Conservation (phyloP, 2,888 invertebrate genomes). For the Isotomurus palustris region DNA sequence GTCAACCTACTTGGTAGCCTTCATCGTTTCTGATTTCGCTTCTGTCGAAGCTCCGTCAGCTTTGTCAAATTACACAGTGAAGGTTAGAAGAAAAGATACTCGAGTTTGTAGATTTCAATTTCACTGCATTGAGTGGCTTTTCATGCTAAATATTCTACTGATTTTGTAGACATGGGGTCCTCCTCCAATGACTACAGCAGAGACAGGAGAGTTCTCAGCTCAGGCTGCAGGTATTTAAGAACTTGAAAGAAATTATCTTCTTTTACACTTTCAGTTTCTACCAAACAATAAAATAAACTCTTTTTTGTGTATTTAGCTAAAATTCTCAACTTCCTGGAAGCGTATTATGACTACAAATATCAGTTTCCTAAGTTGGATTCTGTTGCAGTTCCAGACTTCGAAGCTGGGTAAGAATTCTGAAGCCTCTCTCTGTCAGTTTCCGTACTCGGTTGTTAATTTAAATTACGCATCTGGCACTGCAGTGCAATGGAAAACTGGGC, state of each 20-base stretch:
- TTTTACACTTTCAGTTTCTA: not conserved
- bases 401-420: conserved; percentile 15
- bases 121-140: not conserved
- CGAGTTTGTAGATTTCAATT: too few relatives aligned
- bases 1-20: conserved; percentile 32
- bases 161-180: conserved; percentile 31
- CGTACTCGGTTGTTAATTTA: not conserved
- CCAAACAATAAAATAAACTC: not conserved
- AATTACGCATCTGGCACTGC: too few relatives aligned
- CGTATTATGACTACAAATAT: conserved; percentile 19
- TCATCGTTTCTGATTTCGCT: conserved; percentile 35
- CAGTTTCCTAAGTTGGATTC: conserved; percentile 27
- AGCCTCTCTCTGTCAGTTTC: too few relatives aligned
- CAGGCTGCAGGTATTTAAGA: conserved; percentile 11
- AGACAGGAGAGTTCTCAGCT: conserved; percentile 23
- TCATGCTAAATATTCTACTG: not conserved
- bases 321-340: conserved; percentile 20
- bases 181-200: conserved; percentile 20
- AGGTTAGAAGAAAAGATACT: too few relatives aligned
- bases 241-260: too few relatives aligned
- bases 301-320: conserved; percentile 1
- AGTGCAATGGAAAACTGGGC: conserved; percentile 34
- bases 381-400: conserved; percentile 29
- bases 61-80: conserved; percentile 16
- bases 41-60: conserved; percentile 16